Evolutionary conservation across 2,888 invertebrate species (phyloP).

Genomic region (Folsomia manolachei): DNA sequence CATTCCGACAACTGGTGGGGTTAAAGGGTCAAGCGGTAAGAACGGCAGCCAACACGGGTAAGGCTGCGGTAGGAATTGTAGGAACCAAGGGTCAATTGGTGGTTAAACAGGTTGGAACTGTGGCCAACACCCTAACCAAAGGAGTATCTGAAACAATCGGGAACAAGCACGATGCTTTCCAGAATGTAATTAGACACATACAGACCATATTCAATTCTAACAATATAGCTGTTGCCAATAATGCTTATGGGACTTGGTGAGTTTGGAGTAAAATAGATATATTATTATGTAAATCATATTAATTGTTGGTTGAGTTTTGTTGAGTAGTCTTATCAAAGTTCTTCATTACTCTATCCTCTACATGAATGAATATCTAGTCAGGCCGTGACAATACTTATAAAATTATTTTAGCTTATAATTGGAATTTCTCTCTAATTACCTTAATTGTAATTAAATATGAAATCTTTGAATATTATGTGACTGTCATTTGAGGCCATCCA

Average conservation of each 20-base stretch:
- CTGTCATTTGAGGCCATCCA: too few relatives aligned
- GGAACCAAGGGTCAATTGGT: slow-evolving; percentile 5
- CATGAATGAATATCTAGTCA: too few relatives aligned
- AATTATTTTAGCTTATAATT: too few relatives aligned
- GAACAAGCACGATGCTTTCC: slow-evolving; percentile 15
- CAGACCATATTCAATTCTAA: slow-evolving; percentile 9
- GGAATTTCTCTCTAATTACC: too few relatives aligned
- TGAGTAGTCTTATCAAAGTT: not conserved
- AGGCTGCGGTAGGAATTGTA: slow-evolving; percentile 9
- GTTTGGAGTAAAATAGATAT: too few relatives aligned
- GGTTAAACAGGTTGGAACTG: slow-evolving; percentile 2
- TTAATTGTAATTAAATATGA: too few relatives aligned
- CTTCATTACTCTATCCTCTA: too few relatives aligned
- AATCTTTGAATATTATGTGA: too few relatives aligned
- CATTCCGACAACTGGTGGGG: not conserved
- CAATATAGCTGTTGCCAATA: not conserved
- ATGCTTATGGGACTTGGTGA: slow-evolving; percentile 1
- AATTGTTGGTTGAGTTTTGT: not conserved
- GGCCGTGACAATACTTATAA: too few relatives aligned
- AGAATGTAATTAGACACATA: slow-evolving; percentile 10
- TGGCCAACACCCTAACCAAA: not conserved
- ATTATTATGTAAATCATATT: not conserved
- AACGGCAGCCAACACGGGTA: not conserved
- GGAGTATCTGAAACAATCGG: slow-evolving; percentile 5
- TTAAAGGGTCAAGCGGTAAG: not conserved